Percentiles rank a stretch among this genome's conserved stretches.
phyloP scores from a whole-genome alignment of 1,140 invertebrate genomes.

The Phymastichus coffea region DNA sequence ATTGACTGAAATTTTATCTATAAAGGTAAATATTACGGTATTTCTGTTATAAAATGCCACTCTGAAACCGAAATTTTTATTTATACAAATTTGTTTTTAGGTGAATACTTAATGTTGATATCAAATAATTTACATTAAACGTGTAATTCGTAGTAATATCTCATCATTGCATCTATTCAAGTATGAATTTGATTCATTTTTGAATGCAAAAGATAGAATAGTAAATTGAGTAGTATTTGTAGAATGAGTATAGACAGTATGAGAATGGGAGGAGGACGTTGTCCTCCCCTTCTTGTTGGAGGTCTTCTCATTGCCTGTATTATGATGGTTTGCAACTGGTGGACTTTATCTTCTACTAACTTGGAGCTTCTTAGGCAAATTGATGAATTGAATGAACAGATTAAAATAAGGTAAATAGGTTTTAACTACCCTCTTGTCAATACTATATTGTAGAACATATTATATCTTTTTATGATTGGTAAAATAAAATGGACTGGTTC shows the following conservation, averaged over 20 bases:
- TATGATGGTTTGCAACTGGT: constrained; percentile 57
- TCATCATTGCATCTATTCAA: no score
- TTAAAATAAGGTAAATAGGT: constrained; percentile 51
- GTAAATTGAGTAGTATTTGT: no score
- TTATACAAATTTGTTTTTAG: no score
- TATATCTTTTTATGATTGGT: neutral
- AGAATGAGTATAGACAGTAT: constrained; percentile 58
- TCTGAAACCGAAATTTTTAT: no score
- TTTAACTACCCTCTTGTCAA: neutral
- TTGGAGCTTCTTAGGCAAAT: constrained; percentile 53
- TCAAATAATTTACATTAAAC: no score
- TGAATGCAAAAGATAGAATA: no score
- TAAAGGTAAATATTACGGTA: no score
- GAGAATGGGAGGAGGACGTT: constrained; percentile 56
- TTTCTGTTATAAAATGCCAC: no score
- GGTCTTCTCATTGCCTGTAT: constrained; percentile 52
- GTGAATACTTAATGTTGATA: no score
- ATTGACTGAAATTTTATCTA: no score
- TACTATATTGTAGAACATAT: constrained; percentile 7
- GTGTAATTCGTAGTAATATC: no score
- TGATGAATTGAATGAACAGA: constrained; percentile 53
- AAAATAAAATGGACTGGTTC: constrained; percentile 18
- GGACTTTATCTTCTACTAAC: constrained; percentile 56
- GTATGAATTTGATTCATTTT: no score
- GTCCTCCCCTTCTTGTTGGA: constrained; percentile 53